Conservation (phyloP, 2,797 vertebrate genomes). For the Cryptoblepharus egeriae region DNA sequence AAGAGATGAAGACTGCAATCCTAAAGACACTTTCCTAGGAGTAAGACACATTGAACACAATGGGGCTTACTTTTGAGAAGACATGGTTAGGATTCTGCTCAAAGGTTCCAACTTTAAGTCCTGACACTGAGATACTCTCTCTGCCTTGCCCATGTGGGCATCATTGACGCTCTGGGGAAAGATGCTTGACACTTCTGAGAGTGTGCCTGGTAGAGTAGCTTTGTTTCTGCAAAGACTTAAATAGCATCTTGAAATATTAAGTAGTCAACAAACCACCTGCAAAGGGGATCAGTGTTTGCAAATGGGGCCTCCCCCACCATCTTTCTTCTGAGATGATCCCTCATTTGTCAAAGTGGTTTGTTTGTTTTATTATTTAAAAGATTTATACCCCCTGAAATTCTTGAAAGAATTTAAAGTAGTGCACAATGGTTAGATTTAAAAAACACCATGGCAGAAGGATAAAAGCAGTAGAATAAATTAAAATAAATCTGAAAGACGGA, state of each 20-base stretch:
- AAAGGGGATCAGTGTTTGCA: constrained; percentile 73
- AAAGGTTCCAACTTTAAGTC: not conserved
- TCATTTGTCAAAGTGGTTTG: constrained; percentile 46
- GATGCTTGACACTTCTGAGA: constrained; percentile 42
- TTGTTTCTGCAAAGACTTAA: constrained; percentile 77
- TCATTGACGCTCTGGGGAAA: constrained; percentile 5
- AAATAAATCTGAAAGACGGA: too few relatives aligned
- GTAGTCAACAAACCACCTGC: constrained; percentile 74
- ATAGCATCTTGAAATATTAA: constrained; percentile 81
- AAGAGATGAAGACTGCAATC: too few relatives aligned
- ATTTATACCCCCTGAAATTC: too few relatives aligned
- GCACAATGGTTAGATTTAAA: too few relatives aligned
- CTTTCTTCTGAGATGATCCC: constrained; percentile 29
- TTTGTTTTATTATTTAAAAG: too few relatives aligned
- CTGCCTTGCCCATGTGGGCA: fast-evolving
- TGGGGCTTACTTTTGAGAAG: too few relatives aligned
- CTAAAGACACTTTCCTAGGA: too few relatives aligned
- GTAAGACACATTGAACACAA: too few relatives aligned
- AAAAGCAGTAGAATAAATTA: too few relatives aligned
- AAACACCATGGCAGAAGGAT: too few relatives aligned
- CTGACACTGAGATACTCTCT: not conserved
- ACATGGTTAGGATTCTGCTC: too few relatives aligned
- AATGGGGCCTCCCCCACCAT: constrained; percentile 50
- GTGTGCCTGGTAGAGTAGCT: constrained; percentile 47
- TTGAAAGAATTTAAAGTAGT: too few relatives aligned